Evolutionary conservation across 1,140 invertebrate species (phyloP).

Genomic region (Tetraneura akinire): DNA sequence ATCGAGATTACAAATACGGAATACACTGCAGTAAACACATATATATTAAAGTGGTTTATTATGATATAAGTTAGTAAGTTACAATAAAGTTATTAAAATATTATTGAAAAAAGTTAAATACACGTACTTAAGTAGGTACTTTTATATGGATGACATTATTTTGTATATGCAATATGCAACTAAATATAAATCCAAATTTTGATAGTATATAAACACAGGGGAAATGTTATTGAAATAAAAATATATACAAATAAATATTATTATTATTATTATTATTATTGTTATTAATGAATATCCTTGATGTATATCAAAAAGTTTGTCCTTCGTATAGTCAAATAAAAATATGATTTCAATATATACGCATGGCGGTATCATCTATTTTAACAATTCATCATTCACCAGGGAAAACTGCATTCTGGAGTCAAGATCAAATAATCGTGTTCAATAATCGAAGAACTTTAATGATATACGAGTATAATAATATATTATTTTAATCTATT

Average conservation of each 20-base stretch:
- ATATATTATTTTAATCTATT: background rate
- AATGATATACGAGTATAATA: too few species aligned
- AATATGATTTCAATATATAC: background rate
- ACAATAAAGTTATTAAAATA: too few species aligned
- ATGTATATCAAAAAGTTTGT: conserved; percentile 19
- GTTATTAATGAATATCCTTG: conserved; percentile 16
- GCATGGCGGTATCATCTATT: background rate
- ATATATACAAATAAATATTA: too few species aligned
- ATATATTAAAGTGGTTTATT: too few species aligned
- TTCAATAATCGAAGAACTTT: background rate
- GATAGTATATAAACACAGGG: background rate
- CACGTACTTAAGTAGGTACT: too few species aligned
- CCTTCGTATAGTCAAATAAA: conserved; percentile 34
- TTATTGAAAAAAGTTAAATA: too few species aligned
- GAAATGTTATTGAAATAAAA: background rate
- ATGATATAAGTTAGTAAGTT: too few species aligned
- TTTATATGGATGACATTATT: too few species aligned
- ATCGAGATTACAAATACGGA: too few species aligned
- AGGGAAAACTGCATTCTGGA: conserved; percentile 49
- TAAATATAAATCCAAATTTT: background rate
- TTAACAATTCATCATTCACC: conserved; percentile 28
- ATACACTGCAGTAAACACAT: too few species aligned
- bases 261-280: background rate
- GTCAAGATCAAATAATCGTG: conserved; percentile 19
- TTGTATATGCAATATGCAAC: background rate